Evolutionary conservation across 92 coral and sea anemone species (phyloP), one percentile per base, ranked within the genome.

Genomic region (Chrysogorgia sp.): DNA sequence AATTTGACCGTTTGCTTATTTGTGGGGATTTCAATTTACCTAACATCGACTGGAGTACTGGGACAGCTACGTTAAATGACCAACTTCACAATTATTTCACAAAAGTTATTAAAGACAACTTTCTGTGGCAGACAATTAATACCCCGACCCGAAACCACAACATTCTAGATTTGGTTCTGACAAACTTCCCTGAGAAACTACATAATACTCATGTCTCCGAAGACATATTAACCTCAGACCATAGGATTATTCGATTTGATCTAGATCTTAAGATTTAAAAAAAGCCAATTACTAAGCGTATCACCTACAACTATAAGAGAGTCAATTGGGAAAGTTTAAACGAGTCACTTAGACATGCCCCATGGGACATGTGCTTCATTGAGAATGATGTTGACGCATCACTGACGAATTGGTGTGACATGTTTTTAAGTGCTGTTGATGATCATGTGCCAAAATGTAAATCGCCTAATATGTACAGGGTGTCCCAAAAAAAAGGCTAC

Each of bases 271-370:
- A 34, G 22, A 60, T 60, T 60, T 34, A 31, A 24, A 60, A 60
- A 34, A 60, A 60, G 34, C 63, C 63, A 58, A 58, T 25, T 22
- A 31, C 31, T 58, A 31, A 58, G 63, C 63, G 63, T 58, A 22
- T 60, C 28, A 34, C 34, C 34, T 60, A 60, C 26, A 60, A 60
- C 34, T 60, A 26, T 23, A 60, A 60, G 76, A 40, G 53, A 59
- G 86, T 72, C 61, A 77, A 86, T 79, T 86, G 86, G 90, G 21
- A 37, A 12, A 83, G 82, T 60, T 79, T 81, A 20, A 86, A 86
- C 53, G 48, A 63, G 63, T 15, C 87, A 50, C 76, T 83, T 64
- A 75, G 45, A 25, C 40, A 52, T 29, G 43, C 70, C 28, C 59
- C 77, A 33, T 83, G 77, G 82, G 77, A 83, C 41, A 25, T 83